Base-by-base conservation (phyloP, 2,888 invertebrate genomes). In the Rambutsinella grinnellia region DNA sequence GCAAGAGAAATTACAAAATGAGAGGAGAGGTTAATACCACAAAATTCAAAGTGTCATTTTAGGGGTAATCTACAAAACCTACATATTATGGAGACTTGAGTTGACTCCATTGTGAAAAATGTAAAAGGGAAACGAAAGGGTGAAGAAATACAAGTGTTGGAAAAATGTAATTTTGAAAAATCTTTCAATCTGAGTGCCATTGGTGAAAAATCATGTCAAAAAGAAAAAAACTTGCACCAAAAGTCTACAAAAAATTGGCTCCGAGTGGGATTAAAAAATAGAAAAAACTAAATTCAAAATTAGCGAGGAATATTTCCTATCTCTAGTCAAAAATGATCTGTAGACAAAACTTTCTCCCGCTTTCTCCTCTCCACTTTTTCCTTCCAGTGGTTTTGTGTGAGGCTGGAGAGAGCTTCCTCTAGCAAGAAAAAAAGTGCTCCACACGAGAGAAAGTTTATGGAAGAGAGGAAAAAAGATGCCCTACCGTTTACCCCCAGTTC, bases 301-400 rank as follows among this genome's bases (percentile, higher is more conserved):
- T 46, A 54, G 53, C 24, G 47, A 62, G 74, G 57, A 36, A 36
- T 5, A 26, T 53, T n/a, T n/a, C 47, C 65, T 69, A 54, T 44
- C 47, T 17, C 78, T 78, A 76, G 65, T 80, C 71, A 78, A 80
- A 79, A 80, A 70, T 69, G 60, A 47, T 69, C 61, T 57, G 47
- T 57, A 46, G 72, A 51, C 56, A 72, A 76, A 69, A 70, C 46
- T 62, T 62, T 76, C 72, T 78, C 78, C 80, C 78, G 78, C 78
- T 78, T 80, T 76, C 70, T 56, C 65, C 75, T 57, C 53, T 67
- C 62, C 36, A 60, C 74, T 60, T 74, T 65, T 60, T 21, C 62
- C 44, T 17, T 27, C 26, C 26, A 62, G 51, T 28, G 26, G 28
- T 13, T 24, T n/a, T n/a, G n/a, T n/a, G n/a, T n/a, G n/a, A 51